Percentiles rank a stretch among this genome's conserved stretches.
phyloP scores from a whole-genome alignment of 2,888 invertebrate genomes.

The Drosophila demipolita region DNA sequence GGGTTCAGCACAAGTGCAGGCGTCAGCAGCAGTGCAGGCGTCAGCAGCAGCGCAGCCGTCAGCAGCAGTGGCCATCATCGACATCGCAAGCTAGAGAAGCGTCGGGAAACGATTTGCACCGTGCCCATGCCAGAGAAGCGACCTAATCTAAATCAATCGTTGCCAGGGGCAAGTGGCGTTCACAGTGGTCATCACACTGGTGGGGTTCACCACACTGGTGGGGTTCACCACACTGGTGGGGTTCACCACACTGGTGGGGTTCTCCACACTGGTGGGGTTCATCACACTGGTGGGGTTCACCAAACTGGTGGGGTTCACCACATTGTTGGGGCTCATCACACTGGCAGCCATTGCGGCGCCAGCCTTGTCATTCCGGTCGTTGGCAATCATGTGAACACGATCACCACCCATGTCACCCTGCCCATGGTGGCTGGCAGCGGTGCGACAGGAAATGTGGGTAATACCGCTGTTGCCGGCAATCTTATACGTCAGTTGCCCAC shows the following conservation, averaged over 20 bases:
- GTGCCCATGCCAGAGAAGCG: conserved; percentile 85
- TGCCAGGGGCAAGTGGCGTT: conserved; percentile 41
- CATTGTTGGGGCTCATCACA: background rate
- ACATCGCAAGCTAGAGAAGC: conserved; percentile 89
- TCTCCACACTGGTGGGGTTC: background rate
- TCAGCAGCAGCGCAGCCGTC: background rate
- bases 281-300: background rate
- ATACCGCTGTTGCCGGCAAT: conserved; percentile 18
- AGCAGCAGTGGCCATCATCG: conserved; percentile 56
- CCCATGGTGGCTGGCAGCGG: conserved; percentile 64
- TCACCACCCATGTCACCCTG: conserved; percentile 62
- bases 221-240: too few relatives aligned
- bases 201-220: conserved; percentile 2
- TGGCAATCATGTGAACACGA: conserved; percentile 48
- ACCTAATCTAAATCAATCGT: conserved; percentile 70
- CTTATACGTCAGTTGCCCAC: conserved; percentile 62
- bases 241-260: background rate
- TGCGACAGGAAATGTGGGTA: conserved; percentile 1
- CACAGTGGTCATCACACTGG: conserved; percentile 2
- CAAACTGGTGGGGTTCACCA: background rate
- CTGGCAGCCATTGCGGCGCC: conserved; percentile 4
- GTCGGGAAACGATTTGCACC: conserved; percentile 88
- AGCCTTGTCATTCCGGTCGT: conserved; percentile 21
- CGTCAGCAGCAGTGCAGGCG: background rate
- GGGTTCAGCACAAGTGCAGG: background rate